Evolutionary conservation across 2,888 invertebrate genomes (phyloP).

Genomic region (Hedychridium roseum): DNA sequence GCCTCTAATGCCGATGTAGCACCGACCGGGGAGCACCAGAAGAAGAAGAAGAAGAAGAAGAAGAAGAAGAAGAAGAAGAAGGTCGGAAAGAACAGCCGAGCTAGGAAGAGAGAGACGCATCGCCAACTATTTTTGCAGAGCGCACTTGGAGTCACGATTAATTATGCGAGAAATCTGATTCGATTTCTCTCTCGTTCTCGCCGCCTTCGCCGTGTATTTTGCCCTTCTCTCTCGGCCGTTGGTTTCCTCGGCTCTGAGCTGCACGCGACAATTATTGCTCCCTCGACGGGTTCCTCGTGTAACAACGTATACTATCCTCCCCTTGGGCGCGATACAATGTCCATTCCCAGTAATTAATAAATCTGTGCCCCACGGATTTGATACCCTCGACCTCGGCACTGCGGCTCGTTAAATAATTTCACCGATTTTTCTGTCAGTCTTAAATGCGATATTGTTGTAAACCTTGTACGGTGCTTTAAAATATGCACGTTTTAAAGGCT

Average conservation of each 20-base stretch:
- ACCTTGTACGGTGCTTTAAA: no score
- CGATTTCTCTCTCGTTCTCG: slow-evolving; percentile 22
- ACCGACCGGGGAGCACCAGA: background rate
- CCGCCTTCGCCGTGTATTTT: slow-evolving; percentile 9
- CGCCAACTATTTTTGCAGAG: slow-evolving; percentile 14
- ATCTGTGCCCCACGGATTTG: no score
- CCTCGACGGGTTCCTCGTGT: background rate
- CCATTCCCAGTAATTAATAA: no score
- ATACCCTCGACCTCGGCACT: no score
- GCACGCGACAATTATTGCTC: no score
- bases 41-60: no score
- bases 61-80: slow-evolving; percentile 23
- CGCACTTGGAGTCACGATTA: slow-evolving; percentile 26
- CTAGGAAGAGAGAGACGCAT: slow-evolving; percentile 1
- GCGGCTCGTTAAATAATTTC: no score
- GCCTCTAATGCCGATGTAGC: slow-evolving; percentile 35
- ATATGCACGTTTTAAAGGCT: no score
- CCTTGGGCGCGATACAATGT: no score
- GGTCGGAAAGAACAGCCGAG: slow-evolving; percentile 1
- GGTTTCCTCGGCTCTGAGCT: no score
- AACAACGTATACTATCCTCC: background rate
- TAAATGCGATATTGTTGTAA: no score
- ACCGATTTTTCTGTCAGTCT: no score
- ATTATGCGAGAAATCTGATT: slow-evolving; percentile 43
- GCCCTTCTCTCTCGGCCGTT: slow-evolving; percentile 7